phyloP scores from a whole-genome alignment of 2,113 vertebrate genomes.

The Tichodroma muraria region DNA sequence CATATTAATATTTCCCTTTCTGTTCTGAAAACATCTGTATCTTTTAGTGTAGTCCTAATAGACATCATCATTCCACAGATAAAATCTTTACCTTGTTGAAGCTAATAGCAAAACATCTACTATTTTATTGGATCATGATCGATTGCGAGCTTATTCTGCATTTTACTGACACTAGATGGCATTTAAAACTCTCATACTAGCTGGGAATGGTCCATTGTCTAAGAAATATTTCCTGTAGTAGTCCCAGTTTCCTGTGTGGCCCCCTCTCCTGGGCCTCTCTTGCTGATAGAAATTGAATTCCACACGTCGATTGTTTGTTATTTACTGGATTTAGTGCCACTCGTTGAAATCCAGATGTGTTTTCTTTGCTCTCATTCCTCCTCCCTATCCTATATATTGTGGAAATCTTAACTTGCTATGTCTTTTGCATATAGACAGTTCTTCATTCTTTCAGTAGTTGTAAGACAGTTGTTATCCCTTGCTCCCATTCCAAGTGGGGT shows the following conservation, averaged over 20 bases:
- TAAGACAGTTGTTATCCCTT: not conserved
- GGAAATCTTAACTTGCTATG: not conserved
- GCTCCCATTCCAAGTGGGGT: not conserved
- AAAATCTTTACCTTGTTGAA: not conserved
- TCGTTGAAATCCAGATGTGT: not conserved
- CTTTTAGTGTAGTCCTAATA: not conserved
- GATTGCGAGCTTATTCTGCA: not conserved
- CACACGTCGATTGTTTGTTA: not conserved
- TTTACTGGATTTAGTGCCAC: not conserved
- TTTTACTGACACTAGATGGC: not conserved
- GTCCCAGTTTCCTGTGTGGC: not conserved
- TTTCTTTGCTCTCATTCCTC: not conserved
- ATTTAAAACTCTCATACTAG: not conserved
- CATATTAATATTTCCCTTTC: not conserved
- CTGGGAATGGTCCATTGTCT: not conserved
- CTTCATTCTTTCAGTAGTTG: not conserved
- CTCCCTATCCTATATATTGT: not conserved
- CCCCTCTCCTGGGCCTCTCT: not conserved
- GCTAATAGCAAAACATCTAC: not conserved
- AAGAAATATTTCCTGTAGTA: not conserved
- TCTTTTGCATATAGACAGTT: not conserved
- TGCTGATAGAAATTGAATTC: not conserved
- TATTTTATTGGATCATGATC: not conserved
- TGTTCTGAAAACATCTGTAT: not conserved
- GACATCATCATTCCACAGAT: not conserved